Evolutionary conservation across 1,140 invertebrate species (phyloP).

Genomic region (Drosophila equinoxialis): DNA sequence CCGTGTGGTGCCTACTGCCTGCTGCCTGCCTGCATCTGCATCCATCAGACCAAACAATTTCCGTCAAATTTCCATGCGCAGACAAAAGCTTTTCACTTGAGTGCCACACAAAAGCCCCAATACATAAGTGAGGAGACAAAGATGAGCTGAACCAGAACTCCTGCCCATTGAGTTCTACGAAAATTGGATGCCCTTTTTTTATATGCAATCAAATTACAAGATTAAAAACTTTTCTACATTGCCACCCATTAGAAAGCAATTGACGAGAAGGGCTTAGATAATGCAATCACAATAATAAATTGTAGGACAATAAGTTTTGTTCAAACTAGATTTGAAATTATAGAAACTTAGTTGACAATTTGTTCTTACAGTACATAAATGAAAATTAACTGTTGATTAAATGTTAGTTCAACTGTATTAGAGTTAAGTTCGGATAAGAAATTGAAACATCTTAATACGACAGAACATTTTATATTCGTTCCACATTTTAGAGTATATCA

Average conservation of each 20-base stretch:
- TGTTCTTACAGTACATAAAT: no score
- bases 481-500: constrained; percentile 34
- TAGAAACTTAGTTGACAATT: no score
- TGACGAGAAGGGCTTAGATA: not conserved
- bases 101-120: constrained; percentile 71
- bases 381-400: no score
- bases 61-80: constrained; percentile 79
- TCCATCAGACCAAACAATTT: constrained; percentile 79
- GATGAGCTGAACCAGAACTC: constrained; percentile 1
- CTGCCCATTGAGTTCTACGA: constrained; percentile 2
- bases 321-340: no score
- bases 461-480: not conserved
- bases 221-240: constrained; percentile 11
- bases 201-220: constrained; percentile 28
- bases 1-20: not conserved
- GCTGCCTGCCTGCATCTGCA: constrained; percentile 45
- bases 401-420: no score
- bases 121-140: constrained; percentile 40
- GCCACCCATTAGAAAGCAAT: not conserved
- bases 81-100: constrained; percentile 79
- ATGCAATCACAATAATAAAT: no score
- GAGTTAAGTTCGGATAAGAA: not conserved
- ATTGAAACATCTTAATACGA: no score
- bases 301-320: no score
- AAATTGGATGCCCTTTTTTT: constrained; percentile 6